These are phyloP conservation scores for Apocrypta bakeri DNA, from an alignment of 1,140 invertebrate genomes.

Conservation along the genomic window DNA sequence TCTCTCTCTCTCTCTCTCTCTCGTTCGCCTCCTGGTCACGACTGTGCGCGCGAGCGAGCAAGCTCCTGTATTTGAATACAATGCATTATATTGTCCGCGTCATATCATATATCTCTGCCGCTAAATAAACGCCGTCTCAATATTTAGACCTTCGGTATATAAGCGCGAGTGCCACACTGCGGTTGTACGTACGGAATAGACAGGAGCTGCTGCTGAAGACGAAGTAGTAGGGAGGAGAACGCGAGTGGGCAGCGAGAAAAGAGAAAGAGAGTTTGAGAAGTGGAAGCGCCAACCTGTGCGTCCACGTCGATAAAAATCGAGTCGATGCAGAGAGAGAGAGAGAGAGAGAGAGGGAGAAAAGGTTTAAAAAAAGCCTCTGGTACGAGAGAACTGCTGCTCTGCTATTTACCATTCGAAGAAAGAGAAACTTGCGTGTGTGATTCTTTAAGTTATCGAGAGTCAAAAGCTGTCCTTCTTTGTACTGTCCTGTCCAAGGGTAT, in stretches of 20 bases:
- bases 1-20: too few species aligned
- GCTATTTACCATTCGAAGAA: conserved; percentile 9
- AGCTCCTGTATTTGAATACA: conserved; percentile 75
- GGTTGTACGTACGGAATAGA: conserved; percentile 42
- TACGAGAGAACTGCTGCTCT: neutral
- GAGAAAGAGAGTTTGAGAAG: conserved; percentile 38
- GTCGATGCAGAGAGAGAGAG: conserved; percentile 2
- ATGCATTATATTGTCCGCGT: conserved; percentile 75
- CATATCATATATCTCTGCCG: conserved; percentile 74
- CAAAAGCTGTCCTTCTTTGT: conserved; percentile 39
- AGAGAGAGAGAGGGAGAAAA: neutral
- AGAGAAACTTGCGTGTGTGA: conserved; percentile 21
- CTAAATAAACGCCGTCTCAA: conserved; percentile 75
- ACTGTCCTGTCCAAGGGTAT: conserved; percentile 13
- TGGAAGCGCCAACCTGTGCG: conserved; percentile 53
- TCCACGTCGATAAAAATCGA: conserved; percentile 53
- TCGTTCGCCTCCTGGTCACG: conserved; percentile 68
- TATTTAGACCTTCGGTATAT: conserved; percentile 71
- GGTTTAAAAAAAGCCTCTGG: conserved; percentile 4
- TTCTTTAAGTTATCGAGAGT: conserved; percentile 36
- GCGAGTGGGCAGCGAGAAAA: conserved; percentile 14
- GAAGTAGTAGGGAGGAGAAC: neutral
- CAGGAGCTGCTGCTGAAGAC: conserved; percentile 33
- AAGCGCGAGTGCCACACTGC: conserved; percentile 50
- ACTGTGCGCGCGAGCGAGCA: conserved; percentile 52